Base-by-base conservation (phyloP, 1,140 invertebrate species). In the Drosophila leontia region DNA sequence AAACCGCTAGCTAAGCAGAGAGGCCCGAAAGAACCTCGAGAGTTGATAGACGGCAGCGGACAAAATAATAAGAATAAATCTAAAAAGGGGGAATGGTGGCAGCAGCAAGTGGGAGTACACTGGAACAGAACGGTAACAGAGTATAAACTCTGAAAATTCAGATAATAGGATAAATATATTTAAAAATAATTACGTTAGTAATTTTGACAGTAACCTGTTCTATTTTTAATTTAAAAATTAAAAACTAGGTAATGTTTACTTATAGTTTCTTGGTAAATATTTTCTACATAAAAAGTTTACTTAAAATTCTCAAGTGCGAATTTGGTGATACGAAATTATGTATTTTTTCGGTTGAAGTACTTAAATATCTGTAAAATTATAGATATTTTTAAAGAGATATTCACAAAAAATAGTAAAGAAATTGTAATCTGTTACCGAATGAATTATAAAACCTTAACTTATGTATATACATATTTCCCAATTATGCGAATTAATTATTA, bases 1-100 rank as follows among this genome's bases (percentile, higher is more conserved):
- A 90, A 85, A 90, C 85, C 85, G 85, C 85, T 90, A 90, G 69
- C 81, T 70, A 72, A 79, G 76, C 78, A 70, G 65, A 68, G 61
- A 53, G 63, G 26, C 60, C 63, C 45, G 56, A 55, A 70, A 65
- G 47, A 47, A 57, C 70, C 70, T 42, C 55, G 13, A 53, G 58
- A 77, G 65, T 60, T 55, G 32, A 37, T 37, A 42, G 55, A 59
- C 50, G 59, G 50, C 48, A 53, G 60, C 15, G 62, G 57, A 37
- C 7, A 34, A 39, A 45, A 35, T 37, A 39, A 39, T 34, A 50
- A 50, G 9, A 50, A 61, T 57, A 51, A 56, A 56, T 29, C 29
- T 11, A 23, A 37, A 56, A 26, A 26, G 48, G 26, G 15, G 51
- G 39, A 62, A 61, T 51, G 56, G 75, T 63, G 53, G 41, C 58